A percentile compares a stretch with the other conserved stretches of the same genome.
phyloP scores from a whole-genome alignment of 2,888 invertebrate genomes.

The Torymus tubicola region DNA sequence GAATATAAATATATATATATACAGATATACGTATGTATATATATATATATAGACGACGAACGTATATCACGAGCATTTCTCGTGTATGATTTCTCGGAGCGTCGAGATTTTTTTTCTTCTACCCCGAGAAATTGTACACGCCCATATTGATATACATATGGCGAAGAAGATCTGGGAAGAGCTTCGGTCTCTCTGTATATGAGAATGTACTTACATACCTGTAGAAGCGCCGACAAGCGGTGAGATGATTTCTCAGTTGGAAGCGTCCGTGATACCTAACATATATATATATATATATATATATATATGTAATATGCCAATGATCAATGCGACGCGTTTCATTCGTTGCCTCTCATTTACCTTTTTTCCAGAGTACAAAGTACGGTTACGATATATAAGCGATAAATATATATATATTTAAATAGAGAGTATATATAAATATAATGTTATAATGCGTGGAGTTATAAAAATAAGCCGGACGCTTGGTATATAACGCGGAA shows the following conservation, averaged over 20 bases:
- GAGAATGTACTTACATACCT: background rate
- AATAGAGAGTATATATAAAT: background rate
- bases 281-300: too few species aligned
- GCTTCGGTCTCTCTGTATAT: too few species aligned
- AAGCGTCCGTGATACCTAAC: background rate
- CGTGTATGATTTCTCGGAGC: too few species aligned
- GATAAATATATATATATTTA: conserved; percentile 19
- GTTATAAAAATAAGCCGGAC: too few species aligned
- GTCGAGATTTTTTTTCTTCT: too few species aligned
- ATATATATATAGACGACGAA: too few species aligned
- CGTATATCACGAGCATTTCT: too few species aligned
- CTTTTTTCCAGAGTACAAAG: conserved; percentile 46
- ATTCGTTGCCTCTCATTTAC: conserved; percentile 2
- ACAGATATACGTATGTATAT: too few species aligned
- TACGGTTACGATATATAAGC: conserved; percentile 11
- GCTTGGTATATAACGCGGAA: background rate
- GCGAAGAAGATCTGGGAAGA: too few species aligned
- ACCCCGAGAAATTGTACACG: background rate
- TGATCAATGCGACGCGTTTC: background rate
- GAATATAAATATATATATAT: too few species aligned
- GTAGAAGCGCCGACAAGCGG: background rate
- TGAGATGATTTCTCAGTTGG: conserved; percentile 13
- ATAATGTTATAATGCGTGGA: too few species aligned
- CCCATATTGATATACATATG: too few species aligned
- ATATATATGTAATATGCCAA: conserved; percentile 46